Percentiles rank a stretch among this genome's conserved stretches.
Evolutionary conservation across 2,113 vertebrate genomes (phyloP).

Genomic region (Danionella cerebrum): DNA sequence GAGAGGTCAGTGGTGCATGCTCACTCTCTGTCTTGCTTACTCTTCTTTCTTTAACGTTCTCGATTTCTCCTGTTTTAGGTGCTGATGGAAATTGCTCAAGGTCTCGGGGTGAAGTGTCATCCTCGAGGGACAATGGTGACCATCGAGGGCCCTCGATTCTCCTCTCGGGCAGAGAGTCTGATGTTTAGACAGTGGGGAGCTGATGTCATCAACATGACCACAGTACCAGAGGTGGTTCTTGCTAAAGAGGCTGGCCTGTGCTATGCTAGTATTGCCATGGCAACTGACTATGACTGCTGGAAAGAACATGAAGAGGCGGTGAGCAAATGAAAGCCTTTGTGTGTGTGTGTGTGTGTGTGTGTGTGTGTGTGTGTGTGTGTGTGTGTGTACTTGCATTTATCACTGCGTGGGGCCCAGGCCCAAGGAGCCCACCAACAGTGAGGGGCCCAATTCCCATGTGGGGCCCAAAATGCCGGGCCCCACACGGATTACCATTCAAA

Average conservation of each 20-base stretch:
- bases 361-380: not conserved
- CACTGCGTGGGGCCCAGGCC: too few species aligned
- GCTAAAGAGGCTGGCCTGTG: constrained; percentile 91
- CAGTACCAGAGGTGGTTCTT: constrained; percentile 91
- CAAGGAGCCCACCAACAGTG: too few species aligned
- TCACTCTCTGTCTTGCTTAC: not conserved
- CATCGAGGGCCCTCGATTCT: constrained; percentile 92
- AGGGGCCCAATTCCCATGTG: too few species aligned
- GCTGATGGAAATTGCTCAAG: constrained; percentile 77
- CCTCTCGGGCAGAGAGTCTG: constrained; percentile 85
- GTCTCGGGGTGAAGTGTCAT: constrained; percentile 83
- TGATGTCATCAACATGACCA: constrained; percentile 97
- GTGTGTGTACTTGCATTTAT: too few species aligned
- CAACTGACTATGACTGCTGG: constrained; percentile 97
- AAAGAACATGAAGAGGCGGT: constrained; percentile 93
- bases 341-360: not conserved
- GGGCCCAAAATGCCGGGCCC: too few species aligned
- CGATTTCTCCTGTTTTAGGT: constrained; percentile 57
- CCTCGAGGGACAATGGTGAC: constrained; percentile 82
- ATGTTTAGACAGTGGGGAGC: constrained; percentile 91
- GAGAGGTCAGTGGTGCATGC: constrained; percentile 72
- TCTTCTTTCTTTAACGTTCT: not conserved
- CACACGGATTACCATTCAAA: too few species aligned
- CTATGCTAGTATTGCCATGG: constrained; percentile 94
- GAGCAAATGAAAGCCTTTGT: constrained; percentile 40